A percentile compares a stretch with the other conserved stretches of the same genome.
Evolutionary conservation across 2,113 vertebrate genomes (phyloP).

Genomic region (Falcunculus frontatus): DNA sequence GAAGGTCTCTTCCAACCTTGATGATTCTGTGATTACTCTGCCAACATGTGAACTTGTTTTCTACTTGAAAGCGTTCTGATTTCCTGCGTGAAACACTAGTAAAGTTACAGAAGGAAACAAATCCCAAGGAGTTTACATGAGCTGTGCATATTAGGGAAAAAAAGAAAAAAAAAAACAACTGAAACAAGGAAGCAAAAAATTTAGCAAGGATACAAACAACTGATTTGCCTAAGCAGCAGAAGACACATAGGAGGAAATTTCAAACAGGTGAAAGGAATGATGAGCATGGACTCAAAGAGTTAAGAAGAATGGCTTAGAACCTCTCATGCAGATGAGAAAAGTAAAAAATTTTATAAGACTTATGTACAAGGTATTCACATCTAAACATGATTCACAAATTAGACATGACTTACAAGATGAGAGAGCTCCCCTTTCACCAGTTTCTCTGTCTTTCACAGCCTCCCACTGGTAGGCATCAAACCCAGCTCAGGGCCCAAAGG

Average conservation of each 20-base stretch:
- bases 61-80: not conserved
- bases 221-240: not conserved
- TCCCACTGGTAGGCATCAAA: not conserved
- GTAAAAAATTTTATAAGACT: not conserved
- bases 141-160: rapidly evolving
- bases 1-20: not conserved
- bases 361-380: rapidly evolving
- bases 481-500: not conserved
- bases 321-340: not conserved
- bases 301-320: not conserved
- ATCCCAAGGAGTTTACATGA: not conserved
- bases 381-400: not conserved
- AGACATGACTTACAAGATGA: not conserved
- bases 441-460: not conserved
- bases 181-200: not conserved
- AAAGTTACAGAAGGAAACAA: not conserved
- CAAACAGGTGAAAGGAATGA: not conserved
- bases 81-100: not conserved
- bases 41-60: not conserved
- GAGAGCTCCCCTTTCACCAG: not conserved
- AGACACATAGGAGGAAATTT: not conserved
- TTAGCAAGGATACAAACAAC: not conserved
- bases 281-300: rapidly evolving
- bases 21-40: not conserved
- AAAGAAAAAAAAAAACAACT: no score